Conservation (phyloP, 1,140 invertebrate species). For the Glomeris maerens region DNA sequence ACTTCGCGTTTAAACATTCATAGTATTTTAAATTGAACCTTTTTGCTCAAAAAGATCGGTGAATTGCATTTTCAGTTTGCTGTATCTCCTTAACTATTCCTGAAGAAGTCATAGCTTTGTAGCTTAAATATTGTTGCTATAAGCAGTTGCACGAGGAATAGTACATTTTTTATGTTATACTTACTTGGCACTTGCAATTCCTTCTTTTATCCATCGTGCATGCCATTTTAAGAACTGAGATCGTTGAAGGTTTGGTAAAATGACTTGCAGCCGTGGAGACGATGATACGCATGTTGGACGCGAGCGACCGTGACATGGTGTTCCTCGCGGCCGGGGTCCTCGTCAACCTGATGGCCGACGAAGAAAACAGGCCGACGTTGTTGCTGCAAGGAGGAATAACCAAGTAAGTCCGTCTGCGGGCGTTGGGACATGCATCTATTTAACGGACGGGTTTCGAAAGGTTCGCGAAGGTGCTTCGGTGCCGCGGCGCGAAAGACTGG, state of each 20-base stretch:
- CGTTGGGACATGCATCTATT: not conserved
- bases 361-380: constrained; percentile 38
- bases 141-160: too few species aligned
- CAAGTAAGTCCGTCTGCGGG: constrained; percentile 26
- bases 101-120: too few species aligned
- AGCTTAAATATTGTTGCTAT: too few species aligned
- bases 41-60: too few species aligned
- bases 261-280: constrained; percentile 37
- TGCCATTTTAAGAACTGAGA: not conserved
- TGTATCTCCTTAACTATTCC: too few species aligned
- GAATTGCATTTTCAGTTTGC: too few species aligned
- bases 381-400: constrained; percentile 33
- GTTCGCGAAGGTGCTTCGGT: constrained; percentile 37
- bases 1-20: too few species aligned
- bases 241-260: constrained; percentile 6
- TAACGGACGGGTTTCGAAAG: constrained; percentile 22
- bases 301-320: constrained; percentile 40
- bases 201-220: constrained; percentile 3
- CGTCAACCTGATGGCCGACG: constrained; percentile 51
- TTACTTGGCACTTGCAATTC: not conserved
- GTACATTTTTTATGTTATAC: not conserved
- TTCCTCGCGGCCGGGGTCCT: constrained; percentile 49
- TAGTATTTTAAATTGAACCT: too few species aligned
- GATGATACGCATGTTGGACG: constrained; percentile 37
- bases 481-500: constrained; percentile 43